Percentiles rank a stretch among this genome's conserved stretches.
phyloP scores from a whole-genome alignment of 2,113 vertebrate genomes.

The Macrotis lagotis region DNA sequence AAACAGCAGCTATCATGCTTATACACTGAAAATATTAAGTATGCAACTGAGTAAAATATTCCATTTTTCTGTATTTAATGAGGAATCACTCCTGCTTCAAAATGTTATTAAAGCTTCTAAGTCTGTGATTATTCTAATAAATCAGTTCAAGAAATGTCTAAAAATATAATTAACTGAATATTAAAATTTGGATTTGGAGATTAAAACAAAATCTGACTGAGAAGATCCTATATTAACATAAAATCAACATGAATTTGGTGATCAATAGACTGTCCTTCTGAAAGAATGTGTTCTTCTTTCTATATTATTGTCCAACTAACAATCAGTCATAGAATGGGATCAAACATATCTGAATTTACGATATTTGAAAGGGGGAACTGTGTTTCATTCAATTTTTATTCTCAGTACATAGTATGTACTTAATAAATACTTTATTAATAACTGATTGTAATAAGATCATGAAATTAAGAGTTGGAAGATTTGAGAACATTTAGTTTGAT shows the following conservation, averaged over 20 bases:
- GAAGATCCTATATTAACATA: background rate
- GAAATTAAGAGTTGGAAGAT: background rate
- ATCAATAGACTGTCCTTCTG: background rate
- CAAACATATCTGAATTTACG: background rate
- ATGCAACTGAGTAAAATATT: background rate
- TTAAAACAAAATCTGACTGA: background rate
- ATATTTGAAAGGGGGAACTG: background rate
- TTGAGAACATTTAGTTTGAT: background rate
- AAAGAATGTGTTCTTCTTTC: background rate
- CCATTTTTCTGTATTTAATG: background rate
- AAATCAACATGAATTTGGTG: background rate
- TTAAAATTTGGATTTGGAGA: background rate
- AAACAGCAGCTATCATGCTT: background rate
- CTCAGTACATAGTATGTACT: background rate
- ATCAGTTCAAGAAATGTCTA: background rate
- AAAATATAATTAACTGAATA: background rate
- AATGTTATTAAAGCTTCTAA: background rate
- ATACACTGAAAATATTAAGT: background rate
- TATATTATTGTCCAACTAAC: background rate
- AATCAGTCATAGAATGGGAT: background rate
- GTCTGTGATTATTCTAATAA: constrained; percentile 25
- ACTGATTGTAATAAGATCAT: background rate
- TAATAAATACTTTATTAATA: background rate
- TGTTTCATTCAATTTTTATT: background rate
- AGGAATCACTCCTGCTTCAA: background rate